Evolutionary conservation across 30 jellyfish, hydroid and myxozoan genomes (phyloP), one percentile per base, ranked within the genome.

Genomic region (Cassiopea andromeda): DNA sequence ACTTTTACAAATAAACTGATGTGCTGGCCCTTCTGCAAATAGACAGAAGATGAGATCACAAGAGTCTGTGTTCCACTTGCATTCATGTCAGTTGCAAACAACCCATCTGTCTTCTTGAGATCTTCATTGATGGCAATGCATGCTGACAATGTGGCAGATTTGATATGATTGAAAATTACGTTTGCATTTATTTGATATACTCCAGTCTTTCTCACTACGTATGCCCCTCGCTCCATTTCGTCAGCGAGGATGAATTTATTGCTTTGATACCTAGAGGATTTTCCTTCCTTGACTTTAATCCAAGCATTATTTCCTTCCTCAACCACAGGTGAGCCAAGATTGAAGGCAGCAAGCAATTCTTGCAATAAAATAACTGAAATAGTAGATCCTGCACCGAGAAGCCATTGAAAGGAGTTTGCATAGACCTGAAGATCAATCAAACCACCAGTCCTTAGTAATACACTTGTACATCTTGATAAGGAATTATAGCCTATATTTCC

Each of bases 141-240:
- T 7, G 85, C 94, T 13, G 89, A 75, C 3, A 57, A 60, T 48
- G 86, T 44, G 1, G 89, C 94, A 17, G 13, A 47, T 16, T 74
- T 66, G 15, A 66, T 18, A 8, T 87, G 27, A n/a, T 16, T 87
- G 27, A 87, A 80, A 61, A 87, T 87, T 71, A 77, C 45, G 49
- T 87, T 87, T 13, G 94, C 75, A 38, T 68, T 43, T 73, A 87
- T 59, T 70, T 87, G 87, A 50, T 87, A 87, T 2, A 87, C 69
- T 2, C 94, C 94, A 3, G 94, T 44, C 48, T 69, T 68, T 46
- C 61, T 54, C 49, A 87, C 72, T 8, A 66, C 44, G 69, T 75
- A 77, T 58, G 59, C 94, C 18, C 81, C 94, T 43, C 45, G 46
- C 16, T 68, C 46, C 61, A 77, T 43, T 47, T 69, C 94, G 66